A percentile compares a stretch with the other conserved stretches of the same genome.
Conservation (phyloP, 2,888 invertebrate species). For the Thelaira solivaga region DNA sequence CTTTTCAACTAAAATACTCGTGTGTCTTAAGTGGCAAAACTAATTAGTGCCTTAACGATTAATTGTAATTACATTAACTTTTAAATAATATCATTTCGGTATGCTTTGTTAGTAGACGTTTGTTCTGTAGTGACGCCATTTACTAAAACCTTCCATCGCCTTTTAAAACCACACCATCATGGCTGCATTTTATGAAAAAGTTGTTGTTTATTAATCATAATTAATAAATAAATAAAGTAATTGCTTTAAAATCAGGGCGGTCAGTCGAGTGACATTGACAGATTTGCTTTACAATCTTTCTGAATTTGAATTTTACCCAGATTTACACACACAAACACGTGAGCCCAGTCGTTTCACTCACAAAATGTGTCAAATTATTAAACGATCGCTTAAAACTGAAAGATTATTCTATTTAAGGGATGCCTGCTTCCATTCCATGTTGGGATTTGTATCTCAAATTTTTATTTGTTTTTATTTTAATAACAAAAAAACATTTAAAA, state of each 20-base stretch:
- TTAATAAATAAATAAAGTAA: conserved; percentile 1
- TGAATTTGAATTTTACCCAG: conserved; percentile 20
- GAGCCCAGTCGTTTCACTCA: conserved; percentile 1
- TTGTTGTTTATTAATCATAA: background rate
- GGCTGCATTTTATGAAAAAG: background rate
- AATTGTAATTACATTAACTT: conserved; percentile 72
- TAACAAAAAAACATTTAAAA: background rate
- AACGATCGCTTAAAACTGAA: conserved; percentile 28
- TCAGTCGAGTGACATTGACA: conserved; percentile 50
- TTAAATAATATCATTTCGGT: conserved; percentile 16
- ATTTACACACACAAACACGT: conserved; percentile 18
- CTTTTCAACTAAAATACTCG: background rate
- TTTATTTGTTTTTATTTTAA: background rate
- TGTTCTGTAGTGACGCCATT: conserved; percentile 16
- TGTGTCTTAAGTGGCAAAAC: conserved; percentile 34
- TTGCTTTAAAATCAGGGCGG: conserved; percentile 39
- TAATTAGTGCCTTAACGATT: conserved; percentile 53
- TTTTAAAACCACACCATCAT: conserved; percentile 26
- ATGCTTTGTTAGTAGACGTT: conserved; percentile 28
- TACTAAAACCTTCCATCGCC: background rate
- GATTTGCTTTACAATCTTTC: conserved; percentile 29
- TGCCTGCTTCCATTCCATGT: background rate
- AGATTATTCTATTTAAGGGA: background rate
- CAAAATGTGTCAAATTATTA: conserved; percentile 57
- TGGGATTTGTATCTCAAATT: background rate